A percentile compares a stretch with the other conserved stretches of the same genome.
Conservation (phyloP, 2,113 vertebrate genomes). For the Gymnorhina tibicen region DNA sequence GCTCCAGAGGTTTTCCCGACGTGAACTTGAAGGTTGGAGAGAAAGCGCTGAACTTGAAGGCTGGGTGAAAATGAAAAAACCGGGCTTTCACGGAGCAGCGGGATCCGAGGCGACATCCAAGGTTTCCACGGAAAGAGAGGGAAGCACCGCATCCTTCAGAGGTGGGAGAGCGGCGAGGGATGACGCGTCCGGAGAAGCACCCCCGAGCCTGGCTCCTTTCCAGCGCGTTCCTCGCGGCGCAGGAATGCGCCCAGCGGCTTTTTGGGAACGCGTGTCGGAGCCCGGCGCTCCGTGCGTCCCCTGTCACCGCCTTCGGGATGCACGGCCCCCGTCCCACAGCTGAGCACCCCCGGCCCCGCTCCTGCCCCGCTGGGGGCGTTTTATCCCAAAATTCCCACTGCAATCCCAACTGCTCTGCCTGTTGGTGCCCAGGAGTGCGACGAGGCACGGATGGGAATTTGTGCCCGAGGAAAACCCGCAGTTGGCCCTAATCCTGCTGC, state of each 20-base stretch:
- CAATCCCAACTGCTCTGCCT: background rate
- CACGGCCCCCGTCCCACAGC: accelerated
- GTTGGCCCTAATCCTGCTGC: background rate
- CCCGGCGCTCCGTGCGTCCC: conserved; percentile 7
- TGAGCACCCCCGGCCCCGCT: background rate
- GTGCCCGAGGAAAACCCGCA: background rate
- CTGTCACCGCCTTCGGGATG: background rate
- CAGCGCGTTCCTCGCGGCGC: background rate
- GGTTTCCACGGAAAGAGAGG: background rate
- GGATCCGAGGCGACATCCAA: background rate
- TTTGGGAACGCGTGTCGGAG: background rate
- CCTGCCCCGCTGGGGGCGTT: background rate
- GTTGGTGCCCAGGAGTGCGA: background rate
- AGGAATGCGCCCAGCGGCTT: conserved; percentile 38
- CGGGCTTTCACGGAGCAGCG: background rate
- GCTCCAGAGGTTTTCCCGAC: background rate
- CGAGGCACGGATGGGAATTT: accelerated
- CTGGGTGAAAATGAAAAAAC: background rate
- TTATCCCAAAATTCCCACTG: background rate
- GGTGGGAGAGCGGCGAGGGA: background rate
- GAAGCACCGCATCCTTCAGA: conserved; percentile 19
- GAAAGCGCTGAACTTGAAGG: background rate
- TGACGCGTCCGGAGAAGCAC: conserved; percentile 29
- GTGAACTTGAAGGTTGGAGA: too few relatives aligned
- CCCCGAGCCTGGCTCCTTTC: conserved; percentile 16